phyloP scores from a whole-genome alignment of 2,888 invertebrate species.

The Parapristionchus giblindavisi region DNA sequence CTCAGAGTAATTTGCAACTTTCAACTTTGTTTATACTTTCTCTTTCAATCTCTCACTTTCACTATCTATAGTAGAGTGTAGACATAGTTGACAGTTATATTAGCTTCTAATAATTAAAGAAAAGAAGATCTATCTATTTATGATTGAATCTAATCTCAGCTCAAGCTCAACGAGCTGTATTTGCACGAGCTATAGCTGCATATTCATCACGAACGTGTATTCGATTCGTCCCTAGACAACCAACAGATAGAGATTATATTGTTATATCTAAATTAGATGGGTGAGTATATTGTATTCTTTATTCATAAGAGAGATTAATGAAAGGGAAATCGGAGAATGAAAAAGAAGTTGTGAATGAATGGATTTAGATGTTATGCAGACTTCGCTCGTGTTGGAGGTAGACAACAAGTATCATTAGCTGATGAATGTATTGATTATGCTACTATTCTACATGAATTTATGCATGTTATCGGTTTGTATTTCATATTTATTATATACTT shows the following conservation, averaged over 20 bases:
- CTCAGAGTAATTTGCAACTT: not conserved
- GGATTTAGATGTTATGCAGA: slow-evolving; percentile 79
- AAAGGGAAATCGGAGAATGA: not conserved
- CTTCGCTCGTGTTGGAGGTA: slow-evolving; percentile 80
- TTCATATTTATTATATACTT: no score
- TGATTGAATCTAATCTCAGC: slow-evolving; percentile 56
- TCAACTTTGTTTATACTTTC: no score
- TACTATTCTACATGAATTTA: slow-evolving; percentile 81
- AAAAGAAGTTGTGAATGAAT: not conserved
- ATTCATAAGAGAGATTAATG: not conserved
- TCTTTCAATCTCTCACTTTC: not conserved
- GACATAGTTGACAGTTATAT: no score
- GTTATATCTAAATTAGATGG: slow-evolving; percentile 73
- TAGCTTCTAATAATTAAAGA: no score
- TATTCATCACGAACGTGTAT: slow-evolving; percentile 77
- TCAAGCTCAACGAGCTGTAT: slow-evolving; percentile 69
- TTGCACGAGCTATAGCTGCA: slow-evolving; percentile 75
- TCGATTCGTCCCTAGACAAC: slow-evolving; percentile 75
- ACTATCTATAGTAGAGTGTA: no score
- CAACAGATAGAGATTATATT: slow-evolving; percentile 75
- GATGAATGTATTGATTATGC: slow-evolving; percentile 72
- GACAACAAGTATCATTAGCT: slow-evolving; percentile 78
- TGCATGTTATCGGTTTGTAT: slow-evolving; percentile 74
- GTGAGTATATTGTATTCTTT: slow-evolving; percentile 43
- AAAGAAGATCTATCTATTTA: no score